Evolutionary conservation across 2,888 invertebrate species (phyloP).

Genomic region (Pyrocoelia pectoralis): DNA sequence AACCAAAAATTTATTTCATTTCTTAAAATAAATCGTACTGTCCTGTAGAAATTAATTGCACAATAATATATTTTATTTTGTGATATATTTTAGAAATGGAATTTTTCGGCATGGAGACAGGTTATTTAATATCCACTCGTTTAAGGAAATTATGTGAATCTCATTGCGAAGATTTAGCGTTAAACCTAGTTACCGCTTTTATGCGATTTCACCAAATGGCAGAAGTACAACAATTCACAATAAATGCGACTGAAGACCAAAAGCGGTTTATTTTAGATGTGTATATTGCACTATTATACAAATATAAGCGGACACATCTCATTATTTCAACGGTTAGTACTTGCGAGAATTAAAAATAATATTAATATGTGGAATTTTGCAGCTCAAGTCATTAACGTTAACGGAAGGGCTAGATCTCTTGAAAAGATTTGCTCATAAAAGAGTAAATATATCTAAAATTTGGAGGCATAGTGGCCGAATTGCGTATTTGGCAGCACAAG

Average conservation of each 20-base stretch:
- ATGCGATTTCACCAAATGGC: constrained; percentile 56
- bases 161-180: constrained; percentile 69
- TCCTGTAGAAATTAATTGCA: too few species aligned
- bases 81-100: constrained; percentile 59
- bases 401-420: constrained; percentile 65
- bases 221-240: constrained; percentile 50
- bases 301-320: constrained; percentile 35
- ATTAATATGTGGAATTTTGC: constrained; percentile 20
- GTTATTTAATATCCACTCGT: constrained; percentile 66
- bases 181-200: constrained; percentile 65
- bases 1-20: too few species aligned
- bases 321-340: constrained; percentile 34
- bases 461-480: constrained; percentile 66
- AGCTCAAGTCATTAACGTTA: constrained; percentile 65
- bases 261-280: constrained; percentile 68
- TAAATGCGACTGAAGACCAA: constrained; percentile 60
- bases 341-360: not conserved
- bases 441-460: constrained; percentile 63
- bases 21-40: too few species aligned
- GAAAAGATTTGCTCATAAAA: constrained; percentile 60
- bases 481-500: constrained; percentile 65
- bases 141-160: constrained; percentile 68
- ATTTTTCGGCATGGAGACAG: constrained; percentile 67
- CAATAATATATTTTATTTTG: too few species aligned
- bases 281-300: constrained; percentile 65